These are phyloP conservation scores for Motacilla tschutschensis DNA, from an alignment of 2,113 vertebrate genomes.

Conservation along the genomic window DNA sequence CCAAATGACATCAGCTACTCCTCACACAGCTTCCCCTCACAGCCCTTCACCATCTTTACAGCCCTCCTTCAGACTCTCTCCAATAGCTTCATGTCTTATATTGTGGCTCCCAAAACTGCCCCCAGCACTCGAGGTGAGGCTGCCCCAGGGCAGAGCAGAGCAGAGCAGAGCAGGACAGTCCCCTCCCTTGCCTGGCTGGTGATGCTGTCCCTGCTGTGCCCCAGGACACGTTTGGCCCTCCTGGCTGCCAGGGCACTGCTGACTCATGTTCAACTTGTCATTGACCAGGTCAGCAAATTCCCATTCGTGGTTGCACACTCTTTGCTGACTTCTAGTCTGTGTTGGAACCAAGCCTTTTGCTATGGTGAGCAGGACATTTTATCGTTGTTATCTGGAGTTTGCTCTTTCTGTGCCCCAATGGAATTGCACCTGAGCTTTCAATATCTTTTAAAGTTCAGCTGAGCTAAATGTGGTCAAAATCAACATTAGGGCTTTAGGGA, in stretches of 20 bases:
- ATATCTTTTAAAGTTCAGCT: slow-evolving; percentile 27
- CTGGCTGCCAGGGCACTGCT: not conserved
- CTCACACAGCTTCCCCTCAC: fast-evolving
- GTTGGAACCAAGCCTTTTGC: not conserved
- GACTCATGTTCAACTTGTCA: fast-evolving
- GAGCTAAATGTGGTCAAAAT: slow-evolving; percentile 22
- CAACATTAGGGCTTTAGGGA: not conserved
- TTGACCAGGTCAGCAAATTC: not conserved
- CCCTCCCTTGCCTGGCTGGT: fast-evolving
- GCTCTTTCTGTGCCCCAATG: not conserved
- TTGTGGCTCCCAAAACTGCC: not conserved
- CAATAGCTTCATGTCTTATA: not conserved
- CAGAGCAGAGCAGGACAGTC: fast-evolving
- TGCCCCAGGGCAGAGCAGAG: fast-evolving
- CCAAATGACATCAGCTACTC: not conserved
- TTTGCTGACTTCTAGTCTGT: not conserved
- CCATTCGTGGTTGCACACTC: fast-evolving
- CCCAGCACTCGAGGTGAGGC: not conserved
- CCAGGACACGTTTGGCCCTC: fast-evolving
- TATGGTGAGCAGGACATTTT: not conserved
- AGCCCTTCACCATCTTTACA: not conserved
- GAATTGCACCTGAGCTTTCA: not conserved
- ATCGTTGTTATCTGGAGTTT: not conserved
- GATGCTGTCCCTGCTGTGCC: fast-evolving
- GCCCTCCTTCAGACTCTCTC: not conserved